Evolutionary conservation across 2,113 vertebrate species (phyloP).

Genomic region (Agapornis roseicollis): DNA sequence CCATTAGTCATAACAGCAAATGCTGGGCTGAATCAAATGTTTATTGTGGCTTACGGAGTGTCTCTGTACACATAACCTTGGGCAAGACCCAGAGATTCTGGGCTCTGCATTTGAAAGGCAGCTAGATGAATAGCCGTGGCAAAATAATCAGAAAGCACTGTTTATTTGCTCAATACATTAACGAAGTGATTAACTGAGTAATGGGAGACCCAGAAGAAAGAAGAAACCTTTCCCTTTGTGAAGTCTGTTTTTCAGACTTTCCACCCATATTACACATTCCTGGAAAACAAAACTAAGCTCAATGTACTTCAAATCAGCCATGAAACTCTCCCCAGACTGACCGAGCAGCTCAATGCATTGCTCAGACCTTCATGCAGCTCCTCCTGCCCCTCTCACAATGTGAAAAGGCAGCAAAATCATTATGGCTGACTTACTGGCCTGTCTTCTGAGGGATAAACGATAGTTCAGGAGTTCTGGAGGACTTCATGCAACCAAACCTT

Average conservation of each 20-base stretch:
- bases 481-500: neutral
- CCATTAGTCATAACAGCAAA: neutral
- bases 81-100: conserved; percentile 42
- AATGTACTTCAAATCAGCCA: neutral
- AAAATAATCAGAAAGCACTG: conserved; percentile 20
- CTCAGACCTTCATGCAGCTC: neutral
- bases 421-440: neutral
- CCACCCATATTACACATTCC: neutral
- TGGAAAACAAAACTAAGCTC: neutral
- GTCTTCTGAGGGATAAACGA: neutral
- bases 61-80: conserved; percentile 47
- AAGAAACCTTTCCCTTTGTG: neutral
- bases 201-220: neutral
- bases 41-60: conserved; percentile 40
- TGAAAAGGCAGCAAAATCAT: neutral
- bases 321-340: neutral
- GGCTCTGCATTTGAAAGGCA: conserved; percentile 21
- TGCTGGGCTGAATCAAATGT: conserved; percentile 26
- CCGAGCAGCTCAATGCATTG: rapidly evolving
- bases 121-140: neutral
- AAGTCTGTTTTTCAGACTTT: neutral
- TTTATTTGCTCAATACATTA: conserved; percentile 43
- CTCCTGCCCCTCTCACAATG: neutral
- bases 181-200: neutral
- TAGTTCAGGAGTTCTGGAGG: neutral